These are phyloP conservation scores for Schizopygopsis pylzovi DNA, from an alignment of 2,797 vertebrate genomes.

Conservation along the genomic window DNA sequence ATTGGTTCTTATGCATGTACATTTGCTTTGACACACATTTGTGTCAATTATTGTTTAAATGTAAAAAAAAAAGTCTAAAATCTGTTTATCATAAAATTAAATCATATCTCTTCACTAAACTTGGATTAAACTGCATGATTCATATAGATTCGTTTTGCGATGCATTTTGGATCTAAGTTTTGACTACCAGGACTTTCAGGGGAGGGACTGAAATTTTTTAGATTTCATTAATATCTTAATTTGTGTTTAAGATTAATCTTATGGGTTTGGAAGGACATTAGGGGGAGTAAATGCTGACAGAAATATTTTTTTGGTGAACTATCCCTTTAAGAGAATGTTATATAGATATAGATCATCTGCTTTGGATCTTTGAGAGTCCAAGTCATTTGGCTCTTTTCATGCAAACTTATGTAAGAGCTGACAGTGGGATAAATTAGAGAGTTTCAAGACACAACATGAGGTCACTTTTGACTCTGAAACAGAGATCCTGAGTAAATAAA, in stretches of 20 bases:
- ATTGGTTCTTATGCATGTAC: not conserved
- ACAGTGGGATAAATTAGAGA: conserved; percentile 44
- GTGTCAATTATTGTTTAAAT: not conserved
- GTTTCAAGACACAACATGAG: conserved; percentile 34
- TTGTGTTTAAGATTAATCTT: not conserved
- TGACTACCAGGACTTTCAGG: not conserved
- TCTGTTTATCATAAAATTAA: not conserved
- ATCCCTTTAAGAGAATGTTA: not conserved
- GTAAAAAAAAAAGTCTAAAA: not conserved
- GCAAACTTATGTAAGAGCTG: not conserved
- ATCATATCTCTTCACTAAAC: not conserved
- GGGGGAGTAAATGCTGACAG: not conserved
- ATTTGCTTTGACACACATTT: not conserved
- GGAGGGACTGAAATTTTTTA: not conserved
- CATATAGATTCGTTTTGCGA: not conserved
- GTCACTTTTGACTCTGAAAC: conserved; percentile 23
- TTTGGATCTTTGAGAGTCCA: not conserved
- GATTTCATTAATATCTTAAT: not conserved
- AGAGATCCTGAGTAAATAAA: conserved; percentile 20
- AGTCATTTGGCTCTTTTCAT: conserved; percentile 23
- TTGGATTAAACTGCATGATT: not conserved
- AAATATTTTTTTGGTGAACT: not conserved
- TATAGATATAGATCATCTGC: conserved; percentile 2
- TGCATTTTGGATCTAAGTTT: not conserved
- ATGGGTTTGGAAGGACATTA: not conserved